Conservation (phyloP, 2,797 vertebrate genomes). For the Notoglanidium macrostoma region DNA sequence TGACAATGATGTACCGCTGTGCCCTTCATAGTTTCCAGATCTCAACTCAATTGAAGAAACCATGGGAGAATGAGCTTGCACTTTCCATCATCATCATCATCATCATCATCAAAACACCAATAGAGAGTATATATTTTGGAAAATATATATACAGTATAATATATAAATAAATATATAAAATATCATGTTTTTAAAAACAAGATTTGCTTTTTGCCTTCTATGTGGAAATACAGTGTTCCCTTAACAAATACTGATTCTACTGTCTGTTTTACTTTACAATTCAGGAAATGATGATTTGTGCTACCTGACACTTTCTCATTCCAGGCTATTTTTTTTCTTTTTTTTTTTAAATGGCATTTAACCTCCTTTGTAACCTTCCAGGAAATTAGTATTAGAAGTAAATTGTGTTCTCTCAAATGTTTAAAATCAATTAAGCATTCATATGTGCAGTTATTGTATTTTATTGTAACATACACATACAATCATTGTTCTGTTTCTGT, state of each 20-base stretch:
- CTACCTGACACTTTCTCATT: slow-evolving; percentile 17
- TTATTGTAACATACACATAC: background rate
- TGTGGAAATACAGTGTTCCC: background rate
- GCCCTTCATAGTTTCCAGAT: background rate
- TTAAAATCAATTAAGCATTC: background rate
- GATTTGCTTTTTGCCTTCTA: background rate
- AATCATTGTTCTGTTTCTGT: background rate
- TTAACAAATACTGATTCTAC: background rate
- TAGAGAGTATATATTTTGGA: background rate
- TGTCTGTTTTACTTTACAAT: background rate
- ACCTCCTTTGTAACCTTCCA: slow-evolving; percentile 32
- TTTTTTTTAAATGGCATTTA: slow-evolving; percentile 5
- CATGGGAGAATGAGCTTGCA: background rate
- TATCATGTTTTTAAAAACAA: background rate
- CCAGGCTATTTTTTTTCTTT: background rate
- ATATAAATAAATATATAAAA: too few relatives aligned
- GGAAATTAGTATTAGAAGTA: slow-evolving; percentile 20
- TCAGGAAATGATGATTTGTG: slow-evolving; percentile 3
- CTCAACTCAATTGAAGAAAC: background rate
- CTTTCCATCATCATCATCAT: background rate
- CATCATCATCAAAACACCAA: background rate
- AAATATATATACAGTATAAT: too few relatives aligned
- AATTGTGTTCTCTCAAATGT: background rate
- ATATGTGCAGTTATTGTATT: background rate
- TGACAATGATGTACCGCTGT: background rate